Base-by-base conservation (phyloP, 1,140 invertebrate species). In the Drosophila erecta region DNA sequence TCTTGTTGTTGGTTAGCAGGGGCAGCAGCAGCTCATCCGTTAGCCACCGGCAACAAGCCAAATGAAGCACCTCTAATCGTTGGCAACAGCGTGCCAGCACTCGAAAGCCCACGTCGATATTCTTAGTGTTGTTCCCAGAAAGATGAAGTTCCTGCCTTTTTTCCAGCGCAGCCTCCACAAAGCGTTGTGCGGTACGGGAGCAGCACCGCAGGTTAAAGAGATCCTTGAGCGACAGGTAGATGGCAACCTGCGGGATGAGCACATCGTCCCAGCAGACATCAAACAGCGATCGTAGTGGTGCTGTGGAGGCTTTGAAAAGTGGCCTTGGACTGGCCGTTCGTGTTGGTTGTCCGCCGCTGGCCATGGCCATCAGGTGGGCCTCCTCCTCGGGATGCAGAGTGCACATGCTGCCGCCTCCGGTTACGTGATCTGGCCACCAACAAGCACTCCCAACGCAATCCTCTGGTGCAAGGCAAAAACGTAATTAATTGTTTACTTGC, bases 241-340 rank as follows among this genome's bases (percentile, higher is more conserved):
- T 90, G n/a, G 94, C 69, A 44, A 94, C 72, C 57, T 93, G 92
- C 0, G 93, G 91, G 17, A 94, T 92, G 33, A 94, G 86, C 66
- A 94, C 93, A 79, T 94, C 94, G 62, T 94, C 93, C 94, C 94
- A 94, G 57, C 92, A 93, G 24, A 94, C 85, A 76, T 94, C 94
- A 62, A 94, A 94, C 17, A 94, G 62, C 2, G 66, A 74, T 51
- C 3, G 53, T 70, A 14, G 81, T n/a, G 14, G 56, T 24, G 15
- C 37, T 41, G 15, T 56, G 14, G 38, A 33, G 3, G 24, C 4
- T 10, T 1, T 41, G 30, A 49, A 53, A 37, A 72, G 11, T 30
- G 53, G 55, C 38, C 61, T 58, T 54, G 50, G 56, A 14, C 76
- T 73, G 2, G 64, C 60, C n/a, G 69, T 62, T 4, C 40, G 60